Base-by-base conservation (phyloP, 2,797 vertebrate genomes). In the Lagorchestes hirsutus region DNA sequence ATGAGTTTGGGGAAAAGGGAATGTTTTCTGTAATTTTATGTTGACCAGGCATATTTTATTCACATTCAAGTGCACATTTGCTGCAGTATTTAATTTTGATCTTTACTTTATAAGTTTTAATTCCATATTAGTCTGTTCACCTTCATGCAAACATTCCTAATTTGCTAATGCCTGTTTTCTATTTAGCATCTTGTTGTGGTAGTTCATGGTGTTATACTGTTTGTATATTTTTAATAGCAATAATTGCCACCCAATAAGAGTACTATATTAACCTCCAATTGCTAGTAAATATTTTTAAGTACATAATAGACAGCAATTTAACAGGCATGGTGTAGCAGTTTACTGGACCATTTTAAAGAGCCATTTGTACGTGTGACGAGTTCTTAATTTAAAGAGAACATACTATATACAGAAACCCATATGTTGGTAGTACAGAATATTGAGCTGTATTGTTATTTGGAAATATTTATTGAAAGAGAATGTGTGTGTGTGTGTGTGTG, bases 221-320 rank as follows among this genome's bases (percentile, higher is more conserved):
- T 52, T 97, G 22, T 96, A 74, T 98, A 98, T 98, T 93, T 97
- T 97, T 96, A 95, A 54, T 95, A 96, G 95, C 97, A 98, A 96
- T 98, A 93, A 92, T 97, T 97, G 97, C 98, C 56, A 94, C 93
- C 93, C 54, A 31, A 96, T 98, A 97, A 97, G 97, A 96, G 96
- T 98, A 96, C 97, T 96, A 97, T 98, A 98, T 98, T 98, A 98
- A 97, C 98, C 96, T 98, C 93, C 97, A 97, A 97, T 98, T 98
- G 93, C 96, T 97, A 97, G 97, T 97, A 98, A 98, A 97, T 97
- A 96, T 96, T 97, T 98, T 97, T 97, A 97, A 98, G 98, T 98
- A 97, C 97, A 96, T 97, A 98, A 98, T 97, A 98, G 98, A 98
- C 97, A 96, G 97, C 97, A 97, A 96, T 97, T 97, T 96, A 98